Percentiles rank a stretch among this genome's conserved stretches.
Evolutionary conservation across 2,797 vertebrate species (phyloP).

Genomic region (Microchirus variegatus): DNA sequence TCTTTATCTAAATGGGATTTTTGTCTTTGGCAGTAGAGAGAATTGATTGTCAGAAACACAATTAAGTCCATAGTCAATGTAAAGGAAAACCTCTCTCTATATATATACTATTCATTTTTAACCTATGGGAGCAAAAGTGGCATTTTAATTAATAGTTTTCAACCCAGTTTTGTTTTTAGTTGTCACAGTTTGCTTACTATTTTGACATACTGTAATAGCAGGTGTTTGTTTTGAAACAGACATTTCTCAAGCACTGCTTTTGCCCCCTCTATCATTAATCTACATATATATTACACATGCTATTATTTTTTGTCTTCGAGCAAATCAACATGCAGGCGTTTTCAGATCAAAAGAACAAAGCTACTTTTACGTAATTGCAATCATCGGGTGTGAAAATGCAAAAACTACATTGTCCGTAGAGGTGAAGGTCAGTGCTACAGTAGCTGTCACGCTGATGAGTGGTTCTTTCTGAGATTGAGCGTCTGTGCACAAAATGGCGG

Average conservation of each 20-base stretch:
- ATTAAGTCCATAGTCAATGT: background rate
- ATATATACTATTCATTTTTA: background rate
- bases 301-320: background rate
- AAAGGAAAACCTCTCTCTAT: background rate
- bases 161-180: constrained; percentile 34
- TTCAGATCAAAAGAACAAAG: background rate
- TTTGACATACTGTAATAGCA: constrained; percentile 36
- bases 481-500: constrained; percentile 66
- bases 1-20: constrained; percentile 30
- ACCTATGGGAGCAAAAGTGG: constrained; percentile 15
- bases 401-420: constrained; percentile 16
- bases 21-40: constrained; percentile 11
- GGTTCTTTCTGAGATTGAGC: constrained; percentile 71
- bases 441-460: constrained; percentile 76
- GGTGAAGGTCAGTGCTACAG: constrained; percentile 76
- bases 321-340: background rate
- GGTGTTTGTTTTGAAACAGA: constrained; percentile 60
- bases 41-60: background rate
- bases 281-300: constrained; percentile 22
- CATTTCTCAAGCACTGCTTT: constrained; percentile 45
- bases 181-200: constrained; percentile 20
- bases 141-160: constrained; percentile 13
- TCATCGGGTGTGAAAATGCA: constrained; percentile 14
- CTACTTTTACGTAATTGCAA: constrained; percentile 8
- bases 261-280: constrained; percentile 41